phyloP scores from a whole-genome alignment of 1,140 invertebrate genomes.

The Pectinophora gossypiella region DNA sequence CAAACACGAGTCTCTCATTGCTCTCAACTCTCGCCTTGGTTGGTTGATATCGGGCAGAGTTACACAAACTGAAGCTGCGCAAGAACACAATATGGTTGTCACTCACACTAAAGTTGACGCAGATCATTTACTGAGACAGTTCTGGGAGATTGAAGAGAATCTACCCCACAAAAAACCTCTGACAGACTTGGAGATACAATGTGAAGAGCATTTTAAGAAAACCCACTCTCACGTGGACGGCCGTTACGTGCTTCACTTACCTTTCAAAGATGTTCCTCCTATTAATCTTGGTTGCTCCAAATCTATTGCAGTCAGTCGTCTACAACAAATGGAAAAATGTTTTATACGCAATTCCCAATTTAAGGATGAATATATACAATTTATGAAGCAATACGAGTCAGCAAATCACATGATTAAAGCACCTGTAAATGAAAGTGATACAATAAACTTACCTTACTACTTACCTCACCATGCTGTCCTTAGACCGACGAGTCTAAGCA shows the following conservation, averaged over 20 bases:
- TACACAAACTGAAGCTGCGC: neutral
- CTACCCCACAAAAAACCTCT: constrained; percentile 8
- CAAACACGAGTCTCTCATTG: constrained; percentile 9
- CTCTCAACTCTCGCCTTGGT: constrained; percentile 9
- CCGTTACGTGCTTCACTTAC: constrained; percentile 17
- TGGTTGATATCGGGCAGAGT: constrained; percentile 18
- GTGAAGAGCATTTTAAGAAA: constrained; percentile 21
- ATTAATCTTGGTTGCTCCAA: constrained; percentile 11
- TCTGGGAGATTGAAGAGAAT: constrained; percentile 23
- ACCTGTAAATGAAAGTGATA: neutral
- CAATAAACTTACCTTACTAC: neutral
- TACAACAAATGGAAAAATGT: constrained; percentile 14
- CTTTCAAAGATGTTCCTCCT: constrained; percentile 12
- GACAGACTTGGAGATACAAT: constrained; percentile 16
- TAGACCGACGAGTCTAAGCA: constrained; percentile 13
- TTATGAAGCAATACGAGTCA: constrained; percentile 13
- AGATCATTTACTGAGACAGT: constrained; percentile 21
- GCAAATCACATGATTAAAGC: neutral
- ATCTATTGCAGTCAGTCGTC: constrained; percentile 8
- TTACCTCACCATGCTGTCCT: constrained; percentile 27
- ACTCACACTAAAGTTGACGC: constrained; percentile 6
- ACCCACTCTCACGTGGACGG: constrained; percentile 16
- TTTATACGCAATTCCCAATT: constrained; percentile 10
- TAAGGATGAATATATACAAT: constrained; percentile 14
- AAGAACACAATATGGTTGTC: neutral